Evolutionary conservation across 1,140 invertebrate species (phyloP).

Genomic region (Watersipora subatra): DNA sequence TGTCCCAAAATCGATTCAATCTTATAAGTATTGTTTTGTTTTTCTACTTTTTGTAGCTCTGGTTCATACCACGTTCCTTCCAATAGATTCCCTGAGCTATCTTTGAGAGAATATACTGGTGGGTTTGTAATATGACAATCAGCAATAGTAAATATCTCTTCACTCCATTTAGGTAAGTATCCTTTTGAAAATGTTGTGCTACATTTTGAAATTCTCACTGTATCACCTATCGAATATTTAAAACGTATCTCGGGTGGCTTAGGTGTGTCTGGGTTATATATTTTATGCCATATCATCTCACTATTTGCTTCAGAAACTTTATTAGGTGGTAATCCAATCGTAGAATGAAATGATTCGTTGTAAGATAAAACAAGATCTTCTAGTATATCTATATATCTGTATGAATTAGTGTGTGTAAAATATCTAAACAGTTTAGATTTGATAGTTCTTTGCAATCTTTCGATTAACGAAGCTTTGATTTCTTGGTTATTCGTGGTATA

Average conservation of each 20-base stretch:
- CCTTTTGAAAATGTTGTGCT: constrained; percentile 15
- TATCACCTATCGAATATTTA: constrained; percentile 15
- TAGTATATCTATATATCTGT: constrained; percentile 36
- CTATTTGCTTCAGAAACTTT: constrained; percentile 19
- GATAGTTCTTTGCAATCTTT: constrained; percentile 40
- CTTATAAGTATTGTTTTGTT: neutral
- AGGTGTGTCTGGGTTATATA: neutral
- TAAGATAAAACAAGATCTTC: constrained; percentile 30
- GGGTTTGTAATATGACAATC: constrained; percentile 12
- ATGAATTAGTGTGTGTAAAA: constrained; percentile 32
- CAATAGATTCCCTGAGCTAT: constrained; percentile 11
- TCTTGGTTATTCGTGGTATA: constrained; percentile 18
- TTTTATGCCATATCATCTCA: neutral
- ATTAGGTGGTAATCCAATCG: constrained; percentile 32
- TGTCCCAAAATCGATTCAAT: neutral
- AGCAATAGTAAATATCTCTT: constrained; percentile 18
- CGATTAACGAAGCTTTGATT: constrained; percentile 39
- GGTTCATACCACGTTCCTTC: constrained; percentile 7
- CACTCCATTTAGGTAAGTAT: constrained; percentile 18
- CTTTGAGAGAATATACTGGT: constrained; percentile 10
- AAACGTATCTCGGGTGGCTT: neutral
- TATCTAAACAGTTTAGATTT: constrained; percentile 39
- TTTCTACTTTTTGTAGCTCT: constrained; percentile 3
- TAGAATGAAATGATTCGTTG: constrained; percentile 36
- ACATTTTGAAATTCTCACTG: constrained; percentile 16